phyloP scores from a whole-genome alignment of 2,113 vertebrate species.

The Callipepla californica region DNA sequence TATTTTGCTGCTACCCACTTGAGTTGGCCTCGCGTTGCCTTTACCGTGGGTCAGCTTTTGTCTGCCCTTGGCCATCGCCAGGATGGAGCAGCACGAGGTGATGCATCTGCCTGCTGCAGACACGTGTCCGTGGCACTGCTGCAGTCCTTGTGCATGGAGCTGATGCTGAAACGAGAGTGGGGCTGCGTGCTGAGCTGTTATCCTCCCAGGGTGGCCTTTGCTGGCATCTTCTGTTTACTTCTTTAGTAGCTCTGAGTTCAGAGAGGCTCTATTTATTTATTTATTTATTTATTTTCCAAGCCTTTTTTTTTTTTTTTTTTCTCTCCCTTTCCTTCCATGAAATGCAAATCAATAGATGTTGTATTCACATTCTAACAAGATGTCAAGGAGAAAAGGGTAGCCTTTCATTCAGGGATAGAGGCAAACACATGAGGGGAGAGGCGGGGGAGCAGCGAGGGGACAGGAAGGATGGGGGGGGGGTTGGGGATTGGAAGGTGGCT shows the following conservation, averaged over 20 bases:
- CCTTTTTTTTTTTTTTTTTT: not conserved
- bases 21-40: not conserved
- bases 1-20: not conserved
- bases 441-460: conserved; percentile 21
- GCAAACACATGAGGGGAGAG: not conserved
- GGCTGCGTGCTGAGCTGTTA: not conserved
- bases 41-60: fast-evolving
- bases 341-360: conserved; percentile 82
- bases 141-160: fast-evolving
- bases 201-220: not conserved
- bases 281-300: too few species aligned
- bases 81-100: fast-evolving
- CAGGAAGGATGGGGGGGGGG: not conserved
- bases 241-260: conserved; percentile 39
- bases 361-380: conserved; percentile 79
- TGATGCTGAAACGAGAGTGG: not conserved
- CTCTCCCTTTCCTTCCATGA: conserved; percentile 55
- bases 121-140: fast-evolving
- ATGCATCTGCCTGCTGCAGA: fast-evolving
- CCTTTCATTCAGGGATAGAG: conserved; percentile 74
- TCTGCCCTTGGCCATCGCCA: not conserved
- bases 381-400: conserved; percentile 81
- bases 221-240: conserved; percentile 14
- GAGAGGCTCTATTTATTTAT: not conserved
- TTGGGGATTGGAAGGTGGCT: conserved; percentile 22